These are phyloP conservation scores for Stegodyphus mimosarum DNA, from an alignment of 1,140 invertebrate species.

Conservation along the genomic window DNA sequence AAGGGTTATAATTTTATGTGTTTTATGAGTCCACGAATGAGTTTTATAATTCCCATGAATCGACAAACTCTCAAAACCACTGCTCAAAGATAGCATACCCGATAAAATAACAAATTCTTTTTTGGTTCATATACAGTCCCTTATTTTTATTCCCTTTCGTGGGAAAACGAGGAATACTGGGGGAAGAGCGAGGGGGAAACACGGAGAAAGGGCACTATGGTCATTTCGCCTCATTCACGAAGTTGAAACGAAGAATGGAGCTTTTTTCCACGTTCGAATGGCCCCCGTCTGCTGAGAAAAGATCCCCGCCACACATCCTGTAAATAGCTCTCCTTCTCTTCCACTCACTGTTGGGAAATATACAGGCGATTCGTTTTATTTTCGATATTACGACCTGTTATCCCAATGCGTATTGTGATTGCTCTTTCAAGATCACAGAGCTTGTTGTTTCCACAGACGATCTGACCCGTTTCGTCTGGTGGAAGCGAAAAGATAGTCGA, in stretches of 20 bases:
- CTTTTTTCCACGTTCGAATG: slow-evolving; percentile 17
- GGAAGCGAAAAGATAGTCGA: no score
- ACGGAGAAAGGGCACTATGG: slow-evolving; percentile 7
- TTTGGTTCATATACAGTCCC: no score
- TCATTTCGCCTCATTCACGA: slow-evolving; percentile 48
- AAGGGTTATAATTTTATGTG: no score
- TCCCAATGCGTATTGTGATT: no score
- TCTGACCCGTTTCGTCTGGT: no score
- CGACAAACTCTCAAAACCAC: no score
- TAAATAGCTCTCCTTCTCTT: slow-evolving; percentile 32
- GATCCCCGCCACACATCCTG: neutral
- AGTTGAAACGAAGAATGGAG: slow-evolving; percentile 9
- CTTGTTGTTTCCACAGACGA: no score
- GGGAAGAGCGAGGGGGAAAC: neutral
- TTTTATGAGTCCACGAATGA: no score
- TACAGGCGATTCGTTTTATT: slow-evolving; percentile 37
- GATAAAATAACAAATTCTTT: no score
- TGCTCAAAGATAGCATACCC: no score
- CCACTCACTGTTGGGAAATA: slow-evolving; percentile 15
- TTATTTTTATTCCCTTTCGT: slow-evolving; percentile 3
- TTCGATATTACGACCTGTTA: slow-evolving; percentile 17
- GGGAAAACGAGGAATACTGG: slow-evolving; percentile 9
- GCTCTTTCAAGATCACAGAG: no score
- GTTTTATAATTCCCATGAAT: no score
- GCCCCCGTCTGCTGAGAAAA: slow-evolving; percentile 4